Percentiles rank a stretch among this genome's conserved stretches.
phyloP scores from a whole-genome alignment of 2,113 vertebrate species.

The Zosterops pallidus region DNA sequence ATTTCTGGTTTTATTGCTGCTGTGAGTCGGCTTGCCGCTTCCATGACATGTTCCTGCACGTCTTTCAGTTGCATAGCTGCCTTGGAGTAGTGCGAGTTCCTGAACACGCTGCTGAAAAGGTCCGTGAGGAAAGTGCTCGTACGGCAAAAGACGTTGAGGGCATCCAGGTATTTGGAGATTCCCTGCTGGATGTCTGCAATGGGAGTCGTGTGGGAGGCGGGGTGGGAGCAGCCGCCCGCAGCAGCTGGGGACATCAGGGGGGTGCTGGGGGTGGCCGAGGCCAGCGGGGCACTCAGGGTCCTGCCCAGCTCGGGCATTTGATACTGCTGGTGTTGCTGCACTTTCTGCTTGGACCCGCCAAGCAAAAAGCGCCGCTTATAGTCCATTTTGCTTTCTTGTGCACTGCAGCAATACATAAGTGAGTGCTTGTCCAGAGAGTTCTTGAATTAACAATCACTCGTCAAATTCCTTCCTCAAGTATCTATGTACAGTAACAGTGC shows the following conservation, averaged over 20 bases:
- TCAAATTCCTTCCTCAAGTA: slow-evolving; percentile 60
- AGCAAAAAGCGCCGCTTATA: slow-evolving; percentile 99
- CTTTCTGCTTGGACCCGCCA: slow-evolving; percentile 99
- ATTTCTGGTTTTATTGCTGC: slow-evolving; percentile 99
- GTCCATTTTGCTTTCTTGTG: slow-evolving; percentile 99
- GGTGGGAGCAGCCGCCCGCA: slow-evolving; percentile 77
- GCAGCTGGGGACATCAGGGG: slow-evolving; percentile 81
- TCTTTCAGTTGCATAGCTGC: slow-evolving; percentile 98
- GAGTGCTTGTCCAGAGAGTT: slow-evolving; percentile 67
- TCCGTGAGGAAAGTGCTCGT: slow-evolving; percentile 97
- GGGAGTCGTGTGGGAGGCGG: slow-evolving; percentile 82
- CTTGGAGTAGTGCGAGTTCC: slow-evolving; percentile 97
- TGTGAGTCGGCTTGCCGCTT: slow-evolving; percentile 94
- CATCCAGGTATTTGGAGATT: slow-evolving; percentile 98
- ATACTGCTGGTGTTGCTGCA: slow-evolving; percentile 98
- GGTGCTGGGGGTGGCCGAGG: slow-evolving; percentile 77
- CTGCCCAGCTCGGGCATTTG: slow-evolving; percentile 94
- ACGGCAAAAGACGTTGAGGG: slow-evolving; percentile 96
- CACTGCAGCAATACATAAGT: slow-evolving; percentile 99
- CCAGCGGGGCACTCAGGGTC: slow-evolving; percentile 89
- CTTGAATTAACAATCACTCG: slow-evolving; percentile 49
- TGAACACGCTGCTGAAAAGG: slow-evolving; percentile 96
- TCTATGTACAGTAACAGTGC: slow-evolving; percentile 80
- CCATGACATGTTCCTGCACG: slow-evolving; percentile 99
- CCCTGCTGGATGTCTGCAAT: slow-evolving; percentile 99